These are phyloP conservation scores for Rhodinocichla rosea DNA, from an alignment of 2,113 vertebrate genomes.

Conservation along the genomic window DNA sequence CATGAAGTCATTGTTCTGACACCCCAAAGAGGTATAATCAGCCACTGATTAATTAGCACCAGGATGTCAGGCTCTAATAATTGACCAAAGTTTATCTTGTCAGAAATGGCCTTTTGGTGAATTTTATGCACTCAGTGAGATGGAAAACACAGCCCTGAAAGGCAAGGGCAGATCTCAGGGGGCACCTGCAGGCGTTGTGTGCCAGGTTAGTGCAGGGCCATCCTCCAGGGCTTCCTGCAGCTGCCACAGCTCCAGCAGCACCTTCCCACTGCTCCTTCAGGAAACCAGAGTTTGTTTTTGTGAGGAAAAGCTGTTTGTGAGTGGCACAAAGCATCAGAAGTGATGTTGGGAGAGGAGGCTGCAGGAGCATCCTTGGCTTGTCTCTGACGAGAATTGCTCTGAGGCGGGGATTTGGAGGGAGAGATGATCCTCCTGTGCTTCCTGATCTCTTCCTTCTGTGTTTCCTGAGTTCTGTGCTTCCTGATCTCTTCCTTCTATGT, in stretches of 20 bases:
- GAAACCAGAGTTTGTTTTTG: neutral
- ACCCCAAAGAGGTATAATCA: slow-evolving; percentile 15
- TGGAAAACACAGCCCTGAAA: neutral
- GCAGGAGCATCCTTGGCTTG: too few species aligned
- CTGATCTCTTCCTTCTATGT: neutral
- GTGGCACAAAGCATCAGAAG: neutral
- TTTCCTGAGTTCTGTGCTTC: too few species aligned
- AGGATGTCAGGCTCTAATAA: slow-evolving; percentile 19
- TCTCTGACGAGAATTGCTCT: neutral
- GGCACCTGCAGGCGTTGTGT: neutral
- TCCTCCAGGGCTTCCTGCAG: neutral
- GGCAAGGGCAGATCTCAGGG: neutral
- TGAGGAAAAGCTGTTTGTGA: accelerated
- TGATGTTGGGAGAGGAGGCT: neutral
- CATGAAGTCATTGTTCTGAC: neutral
- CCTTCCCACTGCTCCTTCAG: neutral
- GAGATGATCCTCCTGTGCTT: neutral
- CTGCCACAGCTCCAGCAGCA: neutral
- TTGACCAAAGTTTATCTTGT: slow-evolving; percentile 13
- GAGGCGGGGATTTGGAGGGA: neutral
- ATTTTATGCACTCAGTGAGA: neutral
- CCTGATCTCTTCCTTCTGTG: too few species aligned
- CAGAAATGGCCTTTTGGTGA: slow-evolving; percentile 9
- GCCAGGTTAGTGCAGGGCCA: neutral
- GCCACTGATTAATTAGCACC: slow-evolving; percentile 44